Conservation (phyloP, 2,888 invertebrate species). For the Dilophus febrilis region DNA sequence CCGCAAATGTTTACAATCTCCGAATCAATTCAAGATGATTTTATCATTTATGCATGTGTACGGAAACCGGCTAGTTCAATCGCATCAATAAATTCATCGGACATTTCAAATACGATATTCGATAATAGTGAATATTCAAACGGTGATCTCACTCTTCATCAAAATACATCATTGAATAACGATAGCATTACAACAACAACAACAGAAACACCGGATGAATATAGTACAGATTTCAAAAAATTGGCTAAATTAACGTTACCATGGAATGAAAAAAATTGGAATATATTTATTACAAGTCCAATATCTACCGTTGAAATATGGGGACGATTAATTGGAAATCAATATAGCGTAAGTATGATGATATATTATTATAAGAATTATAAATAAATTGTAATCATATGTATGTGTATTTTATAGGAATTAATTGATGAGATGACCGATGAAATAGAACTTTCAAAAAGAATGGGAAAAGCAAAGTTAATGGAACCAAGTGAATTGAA, state of each 20-base stretch:
- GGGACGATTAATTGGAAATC: slow-evolving; percentile 44
- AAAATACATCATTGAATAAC: background rate
- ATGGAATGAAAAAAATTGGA: slow-evolving; percentile 29
- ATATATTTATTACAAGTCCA: slow-evolving; percentile 42
- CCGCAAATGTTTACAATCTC: slow-evolving; percentile 32
- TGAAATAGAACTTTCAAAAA: slow-evolving; percentile 33
- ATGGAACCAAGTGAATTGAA: slow-evolving; percentile 12
- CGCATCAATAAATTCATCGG: too few relatives aligned
- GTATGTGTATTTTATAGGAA: slow-evolving; percentile 28
- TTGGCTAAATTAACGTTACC: slow-evolving; percentile 15
- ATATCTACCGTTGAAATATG: slow-evolving; percentile 45
- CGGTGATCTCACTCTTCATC: background rate
- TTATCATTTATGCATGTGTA: slow-evolving; percentile 17
- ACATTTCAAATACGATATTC: too few relatives aligned
- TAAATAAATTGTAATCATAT: background rate
- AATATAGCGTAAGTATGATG: slow-evolving; percentile 46
- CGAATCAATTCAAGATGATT: slow-evolving; percentile 14
- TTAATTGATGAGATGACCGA: slow-evolving; percentile 33
- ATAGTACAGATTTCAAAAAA: slow-evolving; percentile 11
- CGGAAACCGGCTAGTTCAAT: too few relatives aligned
- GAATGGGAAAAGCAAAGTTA: slow-evolving; percentile 16
- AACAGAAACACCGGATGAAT: background rate
- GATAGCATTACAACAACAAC: background rate
- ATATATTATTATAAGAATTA: background rate
- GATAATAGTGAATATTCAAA: slow-evolving; percentile 13